A percentile compares a stretch with the other conserved stretches of the same genome.
Evolutionary conservation across 2,888 invertebrate species (phyloP).

Genomic region (Oscheius onirici): DNA sequence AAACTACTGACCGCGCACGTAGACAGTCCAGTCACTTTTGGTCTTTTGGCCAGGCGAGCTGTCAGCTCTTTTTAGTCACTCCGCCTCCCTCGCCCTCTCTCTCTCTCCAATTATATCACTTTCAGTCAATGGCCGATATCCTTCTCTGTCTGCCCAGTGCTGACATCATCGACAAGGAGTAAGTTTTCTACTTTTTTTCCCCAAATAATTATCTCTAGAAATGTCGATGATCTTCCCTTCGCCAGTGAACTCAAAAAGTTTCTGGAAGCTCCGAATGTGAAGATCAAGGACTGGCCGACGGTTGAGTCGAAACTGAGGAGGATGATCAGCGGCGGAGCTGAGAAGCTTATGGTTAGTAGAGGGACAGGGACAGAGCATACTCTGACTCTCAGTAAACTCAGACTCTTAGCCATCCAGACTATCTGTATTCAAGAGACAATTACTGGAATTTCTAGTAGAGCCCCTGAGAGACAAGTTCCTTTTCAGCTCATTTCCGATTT

Average conservation of each 20-base stretch:
- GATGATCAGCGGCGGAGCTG: constrained; percentile 24
- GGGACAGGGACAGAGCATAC: no score
- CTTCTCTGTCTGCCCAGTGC: constrained; percentile 1
- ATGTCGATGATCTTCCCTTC: constrained; percentile 3
- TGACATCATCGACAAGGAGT: constrained; percentile 17
- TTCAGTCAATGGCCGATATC: background rate
- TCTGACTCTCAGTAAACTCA: no score
- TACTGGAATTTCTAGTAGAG: no score
- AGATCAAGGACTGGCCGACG: constrained; percentile 12
- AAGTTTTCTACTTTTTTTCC: background rate
- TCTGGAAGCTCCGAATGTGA: constrained; percentile 19
- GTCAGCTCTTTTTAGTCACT: constrained; percentile 5
- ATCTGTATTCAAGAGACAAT: no score
- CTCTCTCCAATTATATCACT: background rate
- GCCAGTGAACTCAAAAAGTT: constrained; percentile 4
- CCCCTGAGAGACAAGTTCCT: background rate
- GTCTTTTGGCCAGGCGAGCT: background rate
- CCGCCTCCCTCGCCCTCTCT: background rate
- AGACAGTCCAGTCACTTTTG: constrained; percentile 6
- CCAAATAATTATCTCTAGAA: background rate
- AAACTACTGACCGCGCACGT: constrained; percentile 23
- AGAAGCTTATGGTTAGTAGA: constrained; percentile 34
- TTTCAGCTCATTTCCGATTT: constrained; percentile 67
- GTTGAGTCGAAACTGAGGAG: constrained; percentile 21
- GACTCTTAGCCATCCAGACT: no score